These are phyloP conservation scores for Chrysopilus asiliformis DNA, from an alignment of 2,888 invertebrate species.

Conservation along the genomic window DNA sequence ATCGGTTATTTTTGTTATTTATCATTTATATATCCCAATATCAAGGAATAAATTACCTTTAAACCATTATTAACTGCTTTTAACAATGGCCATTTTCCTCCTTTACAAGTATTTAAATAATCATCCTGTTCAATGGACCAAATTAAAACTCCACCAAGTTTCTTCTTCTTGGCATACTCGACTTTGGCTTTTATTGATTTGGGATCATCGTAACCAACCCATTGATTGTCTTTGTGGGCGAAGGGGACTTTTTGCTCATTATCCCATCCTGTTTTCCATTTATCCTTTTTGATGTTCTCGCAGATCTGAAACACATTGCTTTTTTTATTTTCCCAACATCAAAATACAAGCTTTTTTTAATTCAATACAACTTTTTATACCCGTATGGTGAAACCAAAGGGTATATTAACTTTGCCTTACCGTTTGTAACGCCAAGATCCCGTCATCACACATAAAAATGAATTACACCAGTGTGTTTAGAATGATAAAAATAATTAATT, in stretches of 20 bases:
- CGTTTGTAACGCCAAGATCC: too few species aligned
- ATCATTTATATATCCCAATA: too few species aligned
- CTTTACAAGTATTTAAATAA: conserved; percentile 7
- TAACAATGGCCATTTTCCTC: conserved; percentile 5
- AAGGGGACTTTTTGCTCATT: conserved; percentile 28
- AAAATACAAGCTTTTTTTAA: too few species aligned
- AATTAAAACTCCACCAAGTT: conserved; percentile 44
- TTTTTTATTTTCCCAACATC: too few species aligned
- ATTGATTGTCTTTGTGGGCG: conserved; percentile 27
- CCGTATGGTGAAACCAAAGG: too few species aligned
- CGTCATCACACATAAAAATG: too few species aligned
- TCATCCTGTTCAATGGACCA: conserved; percentile 51
- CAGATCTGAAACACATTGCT: conserved; percentile 29
- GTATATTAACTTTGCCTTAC: too few species aligned
- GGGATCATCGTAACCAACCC: conserved; percentile 35
- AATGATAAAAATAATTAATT: too few species aligned
- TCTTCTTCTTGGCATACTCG: conserved; percentile 21
- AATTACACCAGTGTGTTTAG: too few species aligned
- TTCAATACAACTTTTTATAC: too few species aligned
- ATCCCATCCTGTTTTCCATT: conserved; percentile 26
- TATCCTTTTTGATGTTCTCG: conserved; percentile 26
- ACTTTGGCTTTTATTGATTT: conserved; percentile 31
- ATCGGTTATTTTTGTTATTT: too few species aligned
- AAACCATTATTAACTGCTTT: conserved; percentile 4
- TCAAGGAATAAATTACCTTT: too few species aligned